Evolutionary conservation across 2,888 invertebrate species (phyloP).

Genomic region (Archips xylosteana): DNA sequence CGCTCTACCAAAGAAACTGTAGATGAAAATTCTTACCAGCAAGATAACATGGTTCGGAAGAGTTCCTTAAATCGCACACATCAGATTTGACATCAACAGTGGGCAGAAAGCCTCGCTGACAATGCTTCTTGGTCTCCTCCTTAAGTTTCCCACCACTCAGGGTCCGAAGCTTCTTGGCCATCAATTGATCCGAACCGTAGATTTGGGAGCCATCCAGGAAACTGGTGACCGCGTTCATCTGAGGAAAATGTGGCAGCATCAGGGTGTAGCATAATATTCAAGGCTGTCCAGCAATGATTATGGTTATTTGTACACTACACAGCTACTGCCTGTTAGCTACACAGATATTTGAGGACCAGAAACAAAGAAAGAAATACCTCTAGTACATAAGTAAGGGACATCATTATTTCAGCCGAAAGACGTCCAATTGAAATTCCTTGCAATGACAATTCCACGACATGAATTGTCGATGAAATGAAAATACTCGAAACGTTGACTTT

Average conservation of each 20-base stretch:
- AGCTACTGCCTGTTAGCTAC: background rate
- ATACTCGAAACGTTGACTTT: too few relatives aligned
- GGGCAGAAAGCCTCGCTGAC: slow-evolving; percentile 69
- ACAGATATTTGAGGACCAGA: background rate
- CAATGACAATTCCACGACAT: too few relatives aligned
- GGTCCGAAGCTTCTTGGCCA: slow-evolving; percentile 69
- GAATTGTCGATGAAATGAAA: too few relatives aligned
- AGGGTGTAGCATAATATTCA: background rate
- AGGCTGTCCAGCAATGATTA: background rate
- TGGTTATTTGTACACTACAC: too few relatives aligned
- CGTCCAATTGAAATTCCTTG: too few relatives aligned
- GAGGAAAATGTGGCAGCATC: slow-evolving; percentile 41
- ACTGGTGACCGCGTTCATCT: slow-evolving; percentile 89
- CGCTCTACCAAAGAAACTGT: too few relatives aligned
- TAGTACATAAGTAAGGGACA: too few relatives aligned
- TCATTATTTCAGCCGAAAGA: too few relatives aligned
- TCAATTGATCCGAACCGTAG: slow-evolving; percentile 77
- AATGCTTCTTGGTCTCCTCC: slow-evolving; percentile 61
- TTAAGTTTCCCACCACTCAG: slow-evolving; percentile 74
- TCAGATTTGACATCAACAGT: slow-evolving; percentile 72
- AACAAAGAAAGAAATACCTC: background rate
- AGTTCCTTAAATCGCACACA: slow-evolving; percentile 71
- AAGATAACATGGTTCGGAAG: slow-evolving; percentile 76
- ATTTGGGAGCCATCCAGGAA: slow-evolving; percentile 83
- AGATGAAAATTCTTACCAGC: slow-evolving; percentile 65